Base-by-base conservation (phyloP, 2,113 vertebrate species). In the Amia ocellicauda region DNA sequence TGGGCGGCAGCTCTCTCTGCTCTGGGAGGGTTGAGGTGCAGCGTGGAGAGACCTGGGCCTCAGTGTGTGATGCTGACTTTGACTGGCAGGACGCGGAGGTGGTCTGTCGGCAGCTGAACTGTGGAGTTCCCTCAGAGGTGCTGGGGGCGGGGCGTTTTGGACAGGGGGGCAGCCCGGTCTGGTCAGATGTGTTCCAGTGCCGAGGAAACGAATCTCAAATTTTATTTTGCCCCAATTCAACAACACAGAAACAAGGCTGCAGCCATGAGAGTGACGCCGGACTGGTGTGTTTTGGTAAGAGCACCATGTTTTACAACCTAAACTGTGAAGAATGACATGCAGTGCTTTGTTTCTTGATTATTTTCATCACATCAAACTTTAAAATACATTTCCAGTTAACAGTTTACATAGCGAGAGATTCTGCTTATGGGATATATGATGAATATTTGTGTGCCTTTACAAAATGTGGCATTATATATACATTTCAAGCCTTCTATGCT, bases 1-100 rank as follows among this genome's bases (percentile, higher is more conserved):
- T 43, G 40, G 41, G 14, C 2, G 58, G 58, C 11, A 4, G 36
- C 17, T 3, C 23, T 26, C 23, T 29, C 42, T 65, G 63, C 23
- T 65, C 63, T 47, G 63, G 53, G 54, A 57, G 63, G 45, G 23
- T 65, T 19, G 63, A 65, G 36, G 22, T 65, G 20, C 14, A n/a
- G 22, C 40, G 26, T 45, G 23, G 40, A 8, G 8, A 14, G 11
- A 26, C 58, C 23, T 60, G 58, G 58, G 20, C 22, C 58, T 26
- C 58, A 17, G 40, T 63, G 24, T 63, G 61, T 53, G 61, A 53
- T 40, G 22, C 29, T 29, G 31, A 29, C 11, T 63, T 31, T 31
- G 53, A 56, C 23, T 3, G 17, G 23, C 56, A 58, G 42, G 63
- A 17, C 40, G 40, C 41, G n/a, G n/a, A 7, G 41, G 24, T 58